These are phyloP conservation scores for Bombus cullumanus DNA, from an alignment of 1,140 invertebrate genomes.

Conservation along the genomic window DNA sequence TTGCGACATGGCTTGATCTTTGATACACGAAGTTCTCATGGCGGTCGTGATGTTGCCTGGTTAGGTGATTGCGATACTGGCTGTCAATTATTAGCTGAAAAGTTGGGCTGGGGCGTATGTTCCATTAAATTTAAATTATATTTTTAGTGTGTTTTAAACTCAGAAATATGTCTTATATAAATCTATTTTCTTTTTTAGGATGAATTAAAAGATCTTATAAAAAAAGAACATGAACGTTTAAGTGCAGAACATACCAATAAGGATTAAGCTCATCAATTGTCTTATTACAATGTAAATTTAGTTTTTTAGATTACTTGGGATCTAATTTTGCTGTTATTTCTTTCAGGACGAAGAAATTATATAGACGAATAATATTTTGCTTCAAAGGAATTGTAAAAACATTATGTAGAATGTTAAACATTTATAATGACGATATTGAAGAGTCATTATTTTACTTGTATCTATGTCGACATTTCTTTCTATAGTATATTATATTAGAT, in stretches of 20 bases:
- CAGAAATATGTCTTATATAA: not conserved
- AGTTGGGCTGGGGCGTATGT: conserved; percentile 91
- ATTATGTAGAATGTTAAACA: conserved; percentile 1
- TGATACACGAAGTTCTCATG: conserved; percentile 85
- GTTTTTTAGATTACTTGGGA: not conserved
- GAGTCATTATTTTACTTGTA: not conserved
- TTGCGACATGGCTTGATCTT: conserved; percentile 86
- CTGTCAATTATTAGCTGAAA: conserved; percentile 89
- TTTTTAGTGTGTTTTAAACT: conserved; percentile 7
- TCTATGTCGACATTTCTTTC: not conserved
- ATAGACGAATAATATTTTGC: conserved; percentile 6
- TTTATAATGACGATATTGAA: not conserved
- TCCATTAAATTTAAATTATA: conserved; percentile 38
- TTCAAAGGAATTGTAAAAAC: conserved; percentile 17
- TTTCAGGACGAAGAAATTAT: not conserved
- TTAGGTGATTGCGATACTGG: conserved; percentile 95
- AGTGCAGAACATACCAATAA: conserved; percentile 64
- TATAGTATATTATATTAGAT: not conserved
- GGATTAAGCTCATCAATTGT: not conserved
- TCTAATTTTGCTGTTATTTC: not conserved
- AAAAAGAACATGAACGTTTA: conserved; percentile 83
- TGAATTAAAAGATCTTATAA: conserved; percentile 85
- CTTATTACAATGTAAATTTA: not conserved
- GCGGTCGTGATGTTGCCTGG: conserved; percentile 91
- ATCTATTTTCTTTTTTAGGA: conserved; percentile 78